These are phyloP conservation scores for Brachyptera putata DNA, from an alignment of 2,888 invertebrate species.

Conservation along the genomic window DNA sequence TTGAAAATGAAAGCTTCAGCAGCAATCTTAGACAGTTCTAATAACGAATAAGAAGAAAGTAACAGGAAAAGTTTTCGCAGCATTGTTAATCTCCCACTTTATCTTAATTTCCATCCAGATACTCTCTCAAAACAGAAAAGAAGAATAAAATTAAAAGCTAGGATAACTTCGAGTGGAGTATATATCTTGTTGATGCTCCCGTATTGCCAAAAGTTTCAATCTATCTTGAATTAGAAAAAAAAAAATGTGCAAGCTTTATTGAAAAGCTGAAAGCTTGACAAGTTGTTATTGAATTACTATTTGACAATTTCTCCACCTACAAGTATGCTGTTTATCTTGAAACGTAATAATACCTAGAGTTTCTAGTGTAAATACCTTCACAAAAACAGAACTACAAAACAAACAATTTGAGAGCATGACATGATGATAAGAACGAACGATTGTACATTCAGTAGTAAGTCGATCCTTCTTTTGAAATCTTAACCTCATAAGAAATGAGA, in stretches of 20 bases:
- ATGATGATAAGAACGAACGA: no score
- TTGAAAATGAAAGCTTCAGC: slow-evolving; percentile 17
- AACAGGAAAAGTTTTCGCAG: slow-evolving; percentile 16
- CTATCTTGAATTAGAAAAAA: background rate
- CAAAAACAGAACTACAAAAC: background rate
- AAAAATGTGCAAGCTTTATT: background rate
- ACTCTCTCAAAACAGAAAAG: slow-evolving; percentile 2
- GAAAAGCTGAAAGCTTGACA: no score
- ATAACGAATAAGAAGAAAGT: slow-evolving; percentile 16
- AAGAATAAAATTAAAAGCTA: slow-evolving; percentile 7
- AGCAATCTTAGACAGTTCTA: slow-evolving; percentile 17
- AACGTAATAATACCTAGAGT: background rate
- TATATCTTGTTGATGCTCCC: slow-evolving; percentile 6
- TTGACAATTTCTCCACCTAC: background rate
- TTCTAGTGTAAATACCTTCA: background rate
- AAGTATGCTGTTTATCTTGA: background rate
- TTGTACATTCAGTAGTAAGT: no score
- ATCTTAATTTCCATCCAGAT: slow-evolving; percentile 21
- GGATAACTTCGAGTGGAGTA: background rate
- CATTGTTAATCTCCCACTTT: slow-evolving; percentile 23
- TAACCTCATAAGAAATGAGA: no score
- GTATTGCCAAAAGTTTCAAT: background rate
- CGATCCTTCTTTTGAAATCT: no score
- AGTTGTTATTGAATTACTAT: background rate
- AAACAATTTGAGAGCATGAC: no score